Base-by-base conservation (phyloP, 2,113 vertebrate species). In the Excalfactoria chinensis region DNA sequence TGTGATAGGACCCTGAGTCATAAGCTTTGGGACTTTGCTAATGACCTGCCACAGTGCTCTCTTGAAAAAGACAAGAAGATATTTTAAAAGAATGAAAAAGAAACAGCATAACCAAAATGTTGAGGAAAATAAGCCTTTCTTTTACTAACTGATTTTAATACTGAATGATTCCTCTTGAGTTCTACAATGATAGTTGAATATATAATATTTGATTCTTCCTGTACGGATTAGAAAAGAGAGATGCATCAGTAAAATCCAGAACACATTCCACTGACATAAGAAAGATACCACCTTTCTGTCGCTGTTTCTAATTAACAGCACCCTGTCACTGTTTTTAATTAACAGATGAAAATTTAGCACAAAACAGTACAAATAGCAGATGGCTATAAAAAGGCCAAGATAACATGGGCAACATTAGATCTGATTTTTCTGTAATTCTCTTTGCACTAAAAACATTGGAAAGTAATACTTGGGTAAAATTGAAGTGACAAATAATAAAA, bases 381-480 rank as follows among this genome's bases (percentile, higher is more conserved):
- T 95, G 96, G 95, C 62, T 95, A 58, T 53, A 68, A 89, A 84
- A 95, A 97, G 74, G 68, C 91, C 94, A 95, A 95, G 95, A 95
- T 97, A 97, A 96, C 86, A 92, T 17, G 62, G 96, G 81, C 94
- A 96, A 78, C 82, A 63, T 81, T 92, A 95, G 89, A 85, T 37
- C 64, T 93, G 93, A 69, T 93, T 94, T 91, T 80, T 92, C 94
- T 93, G 18, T 91, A 86, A 76, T 25, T 35, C 79, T 92, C 73
- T 58, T 94, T 94, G 84, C 96, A 87, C 67, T 89, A 76, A 96
- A 95, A 85, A 78, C 88, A 89, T 95, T 74, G 88, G 91, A 80
- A 79, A 92, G 35, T 78, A 37, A 53, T 68, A 5, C 51, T 88
- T 92, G 94, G 91, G 67, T 92, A 77, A 91, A 97, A 86, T 71